Evolutionary conservation across 1,140 invertebrate species (phyloP).

Genomic region (Pogonus chalceus): DNA sequence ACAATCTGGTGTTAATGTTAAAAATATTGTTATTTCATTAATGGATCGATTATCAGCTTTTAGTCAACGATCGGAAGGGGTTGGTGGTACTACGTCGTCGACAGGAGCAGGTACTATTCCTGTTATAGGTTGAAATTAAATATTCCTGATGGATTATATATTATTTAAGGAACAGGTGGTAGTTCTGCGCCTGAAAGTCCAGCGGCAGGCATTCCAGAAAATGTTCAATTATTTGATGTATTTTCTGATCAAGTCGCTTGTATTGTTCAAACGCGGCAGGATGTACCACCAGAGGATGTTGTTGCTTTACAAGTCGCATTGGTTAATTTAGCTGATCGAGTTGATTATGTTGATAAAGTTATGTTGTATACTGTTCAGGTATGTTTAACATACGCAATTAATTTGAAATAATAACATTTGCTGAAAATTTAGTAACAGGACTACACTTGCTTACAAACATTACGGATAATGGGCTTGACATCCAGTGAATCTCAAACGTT

Average conservation of each 20-base stretch:
- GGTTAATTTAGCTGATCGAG: constrained; percentile 84
- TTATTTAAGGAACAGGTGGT: constrained; percentile 16
- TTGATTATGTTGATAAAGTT: constrained; percentile 94
- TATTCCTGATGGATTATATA: no score
- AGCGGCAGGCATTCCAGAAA: constrained; percentile 64
- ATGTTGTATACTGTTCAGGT: constrained; percentile 75
- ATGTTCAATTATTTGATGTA: constrained; percentile 94
- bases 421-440: no score
- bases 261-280: constrained; percentile 83
- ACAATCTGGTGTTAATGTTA: constrained; percentile 91
- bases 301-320: constrained; percentile 91
- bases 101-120: no score
- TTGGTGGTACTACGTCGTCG: constrained; percentile 29
- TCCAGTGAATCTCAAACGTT: no score
- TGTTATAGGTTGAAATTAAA: no score
- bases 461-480: no score
- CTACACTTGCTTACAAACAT: no score
- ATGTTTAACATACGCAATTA: no score
- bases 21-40: constrained; percentile 94
- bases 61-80: constrained; percentile 61
- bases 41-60: constrained; percentile 86
- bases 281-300: constrained; percentile 94
- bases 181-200: constrained; percentile 48
- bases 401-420: no score
- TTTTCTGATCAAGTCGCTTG: constrained; percentile 96